A percentile compares a stretch with the other conserved stretches of the same genome.
Evolutionary conservation across 1,140 invertebrate species (phyloP).

Genomic region (Dreissena rostriformis): DNA sequence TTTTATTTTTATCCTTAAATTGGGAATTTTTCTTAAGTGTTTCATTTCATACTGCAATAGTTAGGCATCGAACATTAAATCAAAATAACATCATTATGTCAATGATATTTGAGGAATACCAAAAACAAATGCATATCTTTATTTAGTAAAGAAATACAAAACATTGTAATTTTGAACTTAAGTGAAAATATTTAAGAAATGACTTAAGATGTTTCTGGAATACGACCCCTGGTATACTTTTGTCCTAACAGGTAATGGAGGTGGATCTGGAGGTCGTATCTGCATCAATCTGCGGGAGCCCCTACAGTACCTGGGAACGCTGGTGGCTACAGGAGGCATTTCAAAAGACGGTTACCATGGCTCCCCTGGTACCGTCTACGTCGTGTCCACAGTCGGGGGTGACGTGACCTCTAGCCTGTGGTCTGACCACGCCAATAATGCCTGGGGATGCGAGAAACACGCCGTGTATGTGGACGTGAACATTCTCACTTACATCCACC

Average conservation of each 20-base stretch:
- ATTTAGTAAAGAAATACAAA: no score
- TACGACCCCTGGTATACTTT: no score
- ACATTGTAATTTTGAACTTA: no score
- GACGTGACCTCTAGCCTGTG: slow-evolving; percentile 55
- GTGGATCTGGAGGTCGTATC: slow-evolving; percentile 69
- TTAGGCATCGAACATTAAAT: no score
- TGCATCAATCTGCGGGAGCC: slow-evolving; percentile 62
- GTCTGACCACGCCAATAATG: slow-evolving; percentile 62
- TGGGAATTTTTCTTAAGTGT: no score
- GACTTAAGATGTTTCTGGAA: no score
- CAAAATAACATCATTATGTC: no score
- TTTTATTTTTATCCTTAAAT: no score
- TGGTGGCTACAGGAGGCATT: slow-evolving; percentile 58
- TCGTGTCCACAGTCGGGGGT: slow-evolving; percentile 53
- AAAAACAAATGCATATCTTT: no score
- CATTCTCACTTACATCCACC: slow-evolving; percentile 54
- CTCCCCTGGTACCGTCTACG: slow-evolving; percentile 68
- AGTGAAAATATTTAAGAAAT: no score
- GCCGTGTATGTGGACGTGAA: slow-evolving; percentile 54
- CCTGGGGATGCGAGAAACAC: slow-evolving; percentile 19
- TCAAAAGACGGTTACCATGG: slow-evolving; percentile 28
- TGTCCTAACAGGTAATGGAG: slow-evolving; percentile 64
- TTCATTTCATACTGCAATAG: no score
- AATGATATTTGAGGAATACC: no score
- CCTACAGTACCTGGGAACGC: slow-evolving; percentile 59